A percentile compares a stretch with the other conserved stretches of the same genome.
Conservation (phyloP, 2,113 vertebrate genomes). For the Balaeniceps rex region DNA sequence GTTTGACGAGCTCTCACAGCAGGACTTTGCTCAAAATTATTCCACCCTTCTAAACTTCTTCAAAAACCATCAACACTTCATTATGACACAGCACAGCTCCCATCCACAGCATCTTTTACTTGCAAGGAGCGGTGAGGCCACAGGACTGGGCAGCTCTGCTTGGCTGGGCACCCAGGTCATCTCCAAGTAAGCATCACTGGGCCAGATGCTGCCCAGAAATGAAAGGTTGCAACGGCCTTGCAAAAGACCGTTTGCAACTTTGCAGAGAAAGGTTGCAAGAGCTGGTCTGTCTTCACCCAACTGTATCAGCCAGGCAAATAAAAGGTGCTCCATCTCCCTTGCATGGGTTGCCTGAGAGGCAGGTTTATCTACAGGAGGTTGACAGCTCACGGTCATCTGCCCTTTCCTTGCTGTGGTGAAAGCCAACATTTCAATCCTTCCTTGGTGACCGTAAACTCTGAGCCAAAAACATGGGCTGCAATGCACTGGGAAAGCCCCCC, state of each 20-base stretch:
- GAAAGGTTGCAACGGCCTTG: not conserved
- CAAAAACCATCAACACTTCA: not conserved
- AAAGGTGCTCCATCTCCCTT: not conserved
- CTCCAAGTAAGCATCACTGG: not conserved
- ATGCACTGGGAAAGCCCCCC: not conserved
- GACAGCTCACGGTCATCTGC: rapidly evolving
- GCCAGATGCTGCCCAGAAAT: not conserved
- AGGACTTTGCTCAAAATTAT: not conserved
- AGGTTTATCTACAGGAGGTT: not conserved
- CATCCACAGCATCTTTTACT: not conserved
- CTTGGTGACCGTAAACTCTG: rapidly evolving
- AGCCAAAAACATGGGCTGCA: not conserved
- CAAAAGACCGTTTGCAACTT: not conserved
- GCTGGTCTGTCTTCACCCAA: not conserved
- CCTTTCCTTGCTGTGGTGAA: not conserved
- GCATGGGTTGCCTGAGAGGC: rapidly evolving
- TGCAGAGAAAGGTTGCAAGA: not conserved
- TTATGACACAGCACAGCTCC: not conserved
- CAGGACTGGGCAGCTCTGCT: not conserved
- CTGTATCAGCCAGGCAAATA: not conserved
- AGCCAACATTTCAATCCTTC: not conserved
- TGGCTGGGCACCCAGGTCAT: not conserved
- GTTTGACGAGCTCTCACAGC: not conserved
- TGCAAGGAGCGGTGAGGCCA: not conserved
- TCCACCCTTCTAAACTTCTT: not conserved